Conservation (phyloP, 2,888 invertebrate species). For the Eucera pruinosa region DNA sequence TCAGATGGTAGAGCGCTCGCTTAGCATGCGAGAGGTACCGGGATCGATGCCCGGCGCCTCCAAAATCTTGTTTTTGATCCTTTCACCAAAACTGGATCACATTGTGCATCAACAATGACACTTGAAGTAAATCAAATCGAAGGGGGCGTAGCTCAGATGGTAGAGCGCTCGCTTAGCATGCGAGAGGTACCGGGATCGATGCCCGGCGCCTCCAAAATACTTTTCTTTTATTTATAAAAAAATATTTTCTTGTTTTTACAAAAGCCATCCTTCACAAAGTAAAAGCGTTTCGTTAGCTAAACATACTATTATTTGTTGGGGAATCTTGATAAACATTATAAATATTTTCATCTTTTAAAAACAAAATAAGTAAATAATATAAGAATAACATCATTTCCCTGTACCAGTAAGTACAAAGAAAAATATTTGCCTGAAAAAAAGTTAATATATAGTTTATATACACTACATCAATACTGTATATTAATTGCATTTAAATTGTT, state of each 20-base stretch:
- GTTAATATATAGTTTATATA: too few relatives aligned
- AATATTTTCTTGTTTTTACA: neutral
- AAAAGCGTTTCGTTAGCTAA: too few relatives aligned
- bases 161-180: conserved; percentile 83
- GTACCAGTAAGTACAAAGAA: neutral
- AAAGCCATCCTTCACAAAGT: neutral
- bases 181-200: conserved; percentile 83
- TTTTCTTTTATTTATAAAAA: neutral
- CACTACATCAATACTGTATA: neutral
- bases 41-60: conserved; percentile 82
- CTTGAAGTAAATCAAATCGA: neutral
- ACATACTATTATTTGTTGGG: too few relatives aligned
- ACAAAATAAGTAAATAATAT: too few relatives aligned
- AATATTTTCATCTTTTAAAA: neutral
- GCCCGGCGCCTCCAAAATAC: conserved; percentile 78
- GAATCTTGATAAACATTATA: too few relatives aligned
- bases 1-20: conserved; percentile 84
- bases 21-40: conserved; percentile 83
- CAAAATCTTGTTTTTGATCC: conserved; percentile 61
- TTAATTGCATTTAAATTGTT: neutral
- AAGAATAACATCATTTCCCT: neutral
- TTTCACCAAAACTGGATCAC: conserved; percentile 34
- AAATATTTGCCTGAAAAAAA: neutral
- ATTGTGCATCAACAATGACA: neutral
- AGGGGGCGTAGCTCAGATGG: conserved; percentile 83